Conservation (phyloP, 1,140 invertebrate genomes). For the Drosophila seguyi region DNA sequence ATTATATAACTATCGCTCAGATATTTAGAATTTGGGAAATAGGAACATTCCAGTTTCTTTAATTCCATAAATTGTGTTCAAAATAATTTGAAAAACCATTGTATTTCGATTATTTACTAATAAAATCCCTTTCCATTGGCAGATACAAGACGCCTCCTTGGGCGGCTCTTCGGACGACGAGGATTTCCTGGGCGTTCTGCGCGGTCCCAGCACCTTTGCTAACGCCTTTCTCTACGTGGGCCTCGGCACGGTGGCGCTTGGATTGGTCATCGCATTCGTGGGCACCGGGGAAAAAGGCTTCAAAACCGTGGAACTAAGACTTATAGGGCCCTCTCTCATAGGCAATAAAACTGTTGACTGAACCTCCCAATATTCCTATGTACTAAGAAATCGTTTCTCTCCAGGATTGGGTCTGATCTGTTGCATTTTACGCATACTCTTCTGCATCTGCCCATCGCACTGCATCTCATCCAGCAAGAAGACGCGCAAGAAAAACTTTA, state of each 20-base stretch:
- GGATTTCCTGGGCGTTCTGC: constrained; percentile 86
- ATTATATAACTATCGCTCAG: neutral
- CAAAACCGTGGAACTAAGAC: constrained; percentile 92
- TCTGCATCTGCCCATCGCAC: constrained; percentile 88
- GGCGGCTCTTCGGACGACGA: constrained; percentile 85
- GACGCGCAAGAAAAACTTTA: constrained; percentile 81
- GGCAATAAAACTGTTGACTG: constrained; percentile 73
- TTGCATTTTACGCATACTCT: constrained; percentile 87
- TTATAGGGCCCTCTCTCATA: constrained; percentile 92
- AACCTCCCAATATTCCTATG: neutral
- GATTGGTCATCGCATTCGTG: constrained; percentile 94
- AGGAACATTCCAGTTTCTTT: neutral
- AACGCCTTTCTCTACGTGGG: constrained; percentile 93
- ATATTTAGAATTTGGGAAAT: neutral
- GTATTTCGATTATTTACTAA: constrained; percentile 1
- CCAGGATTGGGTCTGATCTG: constrained; percentile 86
- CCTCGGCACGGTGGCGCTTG: constrained; percentile 92
- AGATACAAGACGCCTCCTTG: constrained; percentile 85
- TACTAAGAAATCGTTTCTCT: constrained; percentile 2
- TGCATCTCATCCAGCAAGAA: constrained; percentile 85
- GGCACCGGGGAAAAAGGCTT: constrained; percentile 96
- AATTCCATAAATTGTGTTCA: neutral
- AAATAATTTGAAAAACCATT: neutral
- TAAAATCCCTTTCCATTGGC: constrained; percentile 16
- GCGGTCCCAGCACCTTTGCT: constrained; percentile 88